Conservation (phyloP, 2,113 vertebrate genomes). For the Phasianus colchicus region DNA sequence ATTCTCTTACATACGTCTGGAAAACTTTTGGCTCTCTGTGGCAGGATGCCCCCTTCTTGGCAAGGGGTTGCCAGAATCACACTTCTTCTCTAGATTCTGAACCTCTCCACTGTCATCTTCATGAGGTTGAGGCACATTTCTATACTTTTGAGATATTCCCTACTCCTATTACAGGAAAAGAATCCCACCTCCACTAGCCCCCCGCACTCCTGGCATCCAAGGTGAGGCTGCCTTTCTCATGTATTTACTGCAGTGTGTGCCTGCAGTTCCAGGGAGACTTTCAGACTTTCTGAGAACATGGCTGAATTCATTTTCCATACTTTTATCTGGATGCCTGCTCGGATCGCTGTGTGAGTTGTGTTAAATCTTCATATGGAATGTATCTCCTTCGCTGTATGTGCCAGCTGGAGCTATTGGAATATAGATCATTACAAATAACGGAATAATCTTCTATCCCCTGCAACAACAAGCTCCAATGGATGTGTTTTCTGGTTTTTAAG, state of each 20-base stretch:
- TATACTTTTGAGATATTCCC: slow-evolving; percentile 70
- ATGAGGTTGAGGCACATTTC: slow-evolving; percentile 73
- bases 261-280: slow-evolving; percentile 73
- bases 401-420: slow-evolving; percentile 58
- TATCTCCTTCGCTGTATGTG: slow-evolving; percentile 24
- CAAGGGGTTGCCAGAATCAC: slow-evolving; percentile 73
- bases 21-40: slow-evolving; percentile 82
- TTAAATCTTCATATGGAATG: slow-evolving; percentile 62
- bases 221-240: slow-evolving; percentile 75
- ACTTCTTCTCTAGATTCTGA: slow-evolving; percentile 76
- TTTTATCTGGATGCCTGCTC: slow-evolving; percentile 71
- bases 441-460: slow-evolving; percentile 74
- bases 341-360: slow-evolving; percentile 65
- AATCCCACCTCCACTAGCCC: slow-evolving; percentile 58
- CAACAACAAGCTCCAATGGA: slow-evolving; percentile 74
- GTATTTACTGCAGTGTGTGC: slow-evolving; percentile 70
- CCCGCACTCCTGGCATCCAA: slow-evolving; percentile 63
- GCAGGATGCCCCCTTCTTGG: slow-evolving; percentile 76
- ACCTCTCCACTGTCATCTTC: slow-evolving; percentile 63
- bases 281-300: slow-evolving; percentile 64
- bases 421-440: slow-evolving; percentile 68
- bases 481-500: slow-evolving; percentile 74
- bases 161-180: slow-evolving; percentile 68
- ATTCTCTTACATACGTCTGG: slow-evolving; percentile 82
- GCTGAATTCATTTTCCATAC: slow-evolving; percentile 66